Evolutionary conservation across 2,113 vertebrate genomes (phyloP).

Genomic region (Otolemur garnettii): DNA sequence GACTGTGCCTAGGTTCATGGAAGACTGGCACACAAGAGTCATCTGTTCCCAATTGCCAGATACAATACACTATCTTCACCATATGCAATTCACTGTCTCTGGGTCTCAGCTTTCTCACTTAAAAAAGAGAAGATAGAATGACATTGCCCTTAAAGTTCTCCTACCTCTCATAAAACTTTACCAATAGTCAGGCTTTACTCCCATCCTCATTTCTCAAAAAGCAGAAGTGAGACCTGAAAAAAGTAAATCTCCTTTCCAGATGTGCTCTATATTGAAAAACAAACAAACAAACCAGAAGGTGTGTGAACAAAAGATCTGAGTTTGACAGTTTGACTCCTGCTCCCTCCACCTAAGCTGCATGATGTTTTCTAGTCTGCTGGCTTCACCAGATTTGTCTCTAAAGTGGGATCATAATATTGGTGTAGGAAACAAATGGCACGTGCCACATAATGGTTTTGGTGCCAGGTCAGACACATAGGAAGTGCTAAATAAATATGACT

Average conservation of each 20-base stretch:
- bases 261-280: not conserved
- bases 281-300: not conserved
- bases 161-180: not conserved
- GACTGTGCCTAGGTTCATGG: not conserved
- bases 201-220: not conserved
- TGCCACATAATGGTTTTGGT: no score
- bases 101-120: not conserved
- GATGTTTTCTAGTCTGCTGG: not conserved
- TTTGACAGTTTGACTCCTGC: not conserved
- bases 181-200: not conserved
- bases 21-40: not conserved
- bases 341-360: not conserved
- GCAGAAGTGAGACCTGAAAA: not conserved
- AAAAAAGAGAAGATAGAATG: not conserved
- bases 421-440: not conserved
- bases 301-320: not conserved
- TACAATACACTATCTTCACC: not conserved
- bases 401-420: not conserved
- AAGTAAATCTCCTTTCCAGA: not conserved
- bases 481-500: not conserved
- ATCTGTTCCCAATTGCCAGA: not conserved
- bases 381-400: not conserved
- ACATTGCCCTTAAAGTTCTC: not conserved
- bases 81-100: not conserved
- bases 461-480: not conserved